These are phyloP conservation scores for Oxygymnocypris stewartii DNA, from an alignment of 2,113 vertebrate species.

Conservation along the genomic window DNA sequence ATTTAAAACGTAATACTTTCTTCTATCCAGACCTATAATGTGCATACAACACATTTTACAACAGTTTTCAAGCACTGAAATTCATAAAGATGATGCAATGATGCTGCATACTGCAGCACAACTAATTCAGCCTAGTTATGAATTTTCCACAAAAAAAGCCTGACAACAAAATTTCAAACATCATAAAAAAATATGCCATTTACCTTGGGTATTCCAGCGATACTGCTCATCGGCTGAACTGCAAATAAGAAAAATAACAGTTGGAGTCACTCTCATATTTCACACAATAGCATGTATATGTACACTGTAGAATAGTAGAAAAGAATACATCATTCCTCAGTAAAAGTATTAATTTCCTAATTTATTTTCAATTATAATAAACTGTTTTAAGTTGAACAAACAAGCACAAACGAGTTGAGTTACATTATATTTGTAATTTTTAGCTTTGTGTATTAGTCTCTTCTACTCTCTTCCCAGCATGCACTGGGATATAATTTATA, in stretches of 20 bases:
- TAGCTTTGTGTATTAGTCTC: neutral
- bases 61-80: neutral
- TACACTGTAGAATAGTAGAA: neutral
- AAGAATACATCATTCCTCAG: neutral
- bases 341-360: neutral
- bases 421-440: neutral
- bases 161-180: neutral
- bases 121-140: neutral
- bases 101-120: neutral
- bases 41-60: neutral
- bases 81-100: constrained; percentile 21
- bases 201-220: constrained; percentile 97
- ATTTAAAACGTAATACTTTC: neutral
- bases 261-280: constrained; percentile 11
- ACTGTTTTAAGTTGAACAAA: neutral
- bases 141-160: neutral
- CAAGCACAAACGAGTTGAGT: neutral
- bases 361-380: neutral
- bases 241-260: constrained; percentile 67
- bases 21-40: neutral
- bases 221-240: constrained; percentile 96
- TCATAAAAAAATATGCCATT: constrained; percentile 17
- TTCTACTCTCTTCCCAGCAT: neutral
- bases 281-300: neutral
- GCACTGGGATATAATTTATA: neutral